Evolutionary conservation across 2,888 invertebrate species (phyloP).

Genomic region (Hyles lineata): DNA sequence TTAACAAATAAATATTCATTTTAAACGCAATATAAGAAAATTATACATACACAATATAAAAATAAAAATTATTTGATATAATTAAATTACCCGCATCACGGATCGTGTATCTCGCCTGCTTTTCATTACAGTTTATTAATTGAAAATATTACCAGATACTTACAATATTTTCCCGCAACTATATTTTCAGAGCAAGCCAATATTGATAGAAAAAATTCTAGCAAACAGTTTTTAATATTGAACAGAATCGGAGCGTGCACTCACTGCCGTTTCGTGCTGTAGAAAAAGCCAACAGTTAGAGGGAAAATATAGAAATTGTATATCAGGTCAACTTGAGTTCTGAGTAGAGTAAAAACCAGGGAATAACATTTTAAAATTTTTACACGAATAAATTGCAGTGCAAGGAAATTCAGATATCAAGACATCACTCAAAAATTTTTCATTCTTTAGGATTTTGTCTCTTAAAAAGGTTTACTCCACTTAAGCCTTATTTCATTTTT

Average conservation of each 20-base stretch:
- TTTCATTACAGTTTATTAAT: background rate
- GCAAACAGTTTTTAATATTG: slow-evolving; percentile 3
- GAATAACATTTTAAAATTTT: too few species aligned
- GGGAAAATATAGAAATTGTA: background rate
- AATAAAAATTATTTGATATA: background rate
- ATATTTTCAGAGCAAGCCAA: background rate
- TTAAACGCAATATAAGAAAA: background rate
- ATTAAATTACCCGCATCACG: background rate
- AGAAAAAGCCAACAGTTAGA: background rate
- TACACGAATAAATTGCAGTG: too few species aligned
- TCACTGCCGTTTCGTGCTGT: too few species aligned
- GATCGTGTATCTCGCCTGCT: background rate
- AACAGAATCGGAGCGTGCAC: slow-evolving; percentile 1
- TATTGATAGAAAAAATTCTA: background rate
- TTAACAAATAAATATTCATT: background rate
- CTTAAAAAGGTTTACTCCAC: too few species aligned
- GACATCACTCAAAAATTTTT: too few species aligned
- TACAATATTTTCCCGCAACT: background rate
- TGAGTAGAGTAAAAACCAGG: too few species aligned
- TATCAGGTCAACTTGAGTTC: too few species aligned
- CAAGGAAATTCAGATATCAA: too few species aligned
- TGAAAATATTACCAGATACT: background rate
- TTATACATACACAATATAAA: background rate
- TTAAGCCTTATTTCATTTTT: too few species aligned
- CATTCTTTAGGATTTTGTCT: too few species aligned